phyloP scores from a whole-genome alignment of 1,140 invertebrate species.

The Psix sp. region DNA sequence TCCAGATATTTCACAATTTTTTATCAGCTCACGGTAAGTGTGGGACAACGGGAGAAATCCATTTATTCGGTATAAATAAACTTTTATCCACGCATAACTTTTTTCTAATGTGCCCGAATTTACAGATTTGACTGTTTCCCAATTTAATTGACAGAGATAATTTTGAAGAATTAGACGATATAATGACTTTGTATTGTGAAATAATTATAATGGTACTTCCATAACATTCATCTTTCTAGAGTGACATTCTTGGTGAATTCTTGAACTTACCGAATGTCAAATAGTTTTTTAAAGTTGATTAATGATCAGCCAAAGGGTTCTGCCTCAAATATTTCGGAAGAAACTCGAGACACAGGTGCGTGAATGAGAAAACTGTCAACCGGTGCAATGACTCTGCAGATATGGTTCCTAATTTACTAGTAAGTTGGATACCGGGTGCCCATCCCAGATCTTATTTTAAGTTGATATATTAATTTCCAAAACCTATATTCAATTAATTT shows the following conservation, averaged over 20 bases:
- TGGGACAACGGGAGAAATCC: too few relatives aligned
- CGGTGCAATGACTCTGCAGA: conserved; percentile 10
- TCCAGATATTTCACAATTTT: neutral
- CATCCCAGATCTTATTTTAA: neutral
- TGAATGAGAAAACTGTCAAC: conserved; percentile 12
- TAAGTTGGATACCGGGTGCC: neutral
- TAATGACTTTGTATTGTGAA: neutral
- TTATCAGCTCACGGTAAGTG: neutral
- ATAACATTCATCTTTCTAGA: neutral
- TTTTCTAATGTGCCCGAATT: too few relatives aligned
- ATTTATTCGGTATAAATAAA: too few relatives aligned
- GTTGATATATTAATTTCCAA: conserved; percentile 7
- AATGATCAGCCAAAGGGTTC: conserved; percentile 13
- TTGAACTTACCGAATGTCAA: conserved; percentile 1
- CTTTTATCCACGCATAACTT: too few relatives aligned
- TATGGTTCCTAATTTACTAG: conserved; percentile 5
- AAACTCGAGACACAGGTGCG: conserved; percentile 9
- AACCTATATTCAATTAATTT: too few relatives aligned
- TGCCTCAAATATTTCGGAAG: conserved; percentile 1
- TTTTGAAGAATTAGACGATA: too few relatives aligned
- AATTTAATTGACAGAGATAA: too few relatives aligned
- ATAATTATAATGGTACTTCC: conserved; percentile 1
- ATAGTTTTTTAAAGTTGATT: conserved; percentile 12
- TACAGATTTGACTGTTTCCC: too few relatives aligned
- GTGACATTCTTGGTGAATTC: neutral